Evolutionary conservation across 2,113 vertebrate genomes (phyloP), one percentile per base, ranked within the genome.

Genomic region (Gallinago media): DNA sequence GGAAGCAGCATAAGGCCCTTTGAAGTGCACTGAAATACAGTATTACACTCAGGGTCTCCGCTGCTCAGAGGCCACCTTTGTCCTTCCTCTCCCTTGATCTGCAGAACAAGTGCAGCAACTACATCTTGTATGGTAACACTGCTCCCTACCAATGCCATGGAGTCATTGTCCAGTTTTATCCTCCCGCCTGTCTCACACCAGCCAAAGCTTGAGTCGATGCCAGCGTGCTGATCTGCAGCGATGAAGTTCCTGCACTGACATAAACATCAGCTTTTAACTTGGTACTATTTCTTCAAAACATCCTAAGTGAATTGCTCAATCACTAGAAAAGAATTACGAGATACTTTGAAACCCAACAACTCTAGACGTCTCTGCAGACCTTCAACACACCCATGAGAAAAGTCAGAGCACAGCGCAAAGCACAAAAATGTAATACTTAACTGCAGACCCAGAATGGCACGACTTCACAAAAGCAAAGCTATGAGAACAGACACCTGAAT

Each of bases 181-280:
- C 56, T 88, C 61, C 16, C 4, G 2, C 44, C 32, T 6, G 9
- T 29, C 58, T 31, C 26, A 9, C 23, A 20, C 18, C 46, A 16
- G 71, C n/a, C 59, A 44, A 46, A 34, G 27, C 21, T 18, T 5
- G 7, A 47, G 56, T 36, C 16, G 31, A 7, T 16, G 32, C 62
- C 66, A 67, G 42, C 26, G 4, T 0, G 0, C 20, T 27, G 29
- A 44, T 8, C 36, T 31, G 32, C 54, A 56, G 40, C 55, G 34
- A 11, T 0, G 4, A 62, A 6, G 4, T 3, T 75, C 40, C 50
- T 21, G 4, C 31, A 18, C 32, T 10, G 26, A 65, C 23, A n/a
- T 11, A n/a, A 40, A 27, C 54, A 19, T 46, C 8, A 46, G 46
- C 6, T 71, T 73, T 58, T 36, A 52, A 66, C 11, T 49, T 12